These are phyloP conservation scores for Tenualosa thibaudeaui DNA, from an alignment of 2,797 vertebrate genomes.

Conservation along the genomic window DNA sequence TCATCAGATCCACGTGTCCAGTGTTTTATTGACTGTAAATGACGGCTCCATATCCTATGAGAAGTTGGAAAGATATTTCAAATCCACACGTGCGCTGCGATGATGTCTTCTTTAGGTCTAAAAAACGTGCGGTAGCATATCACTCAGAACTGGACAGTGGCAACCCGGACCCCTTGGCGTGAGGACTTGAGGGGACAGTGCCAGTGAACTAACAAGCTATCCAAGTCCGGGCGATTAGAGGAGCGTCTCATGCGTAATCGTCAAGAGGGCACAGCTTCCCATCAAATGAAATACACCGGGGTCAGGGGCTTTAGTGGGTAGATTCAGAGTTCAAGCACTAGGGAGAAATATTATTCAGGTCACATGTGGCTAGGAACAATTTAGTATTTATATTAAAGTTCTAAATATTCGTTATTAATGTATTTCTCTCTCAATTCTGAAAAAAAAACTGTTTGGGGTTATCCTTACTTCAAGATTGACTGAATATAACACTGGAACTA, in stretches of 20 bases:
- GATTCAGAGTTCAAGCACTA: not conserved
- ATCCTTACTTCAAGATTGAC: not conserved
- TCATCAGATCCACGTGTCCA: not conserved
- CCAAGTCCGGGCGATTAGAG: conserved; percentile 62
- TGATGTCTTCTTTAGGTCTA: not conserved
- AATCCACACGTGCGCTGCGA: not conserved
- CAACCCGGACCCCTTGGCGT: not conserved
- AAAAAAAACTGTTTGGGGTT: not conserved
- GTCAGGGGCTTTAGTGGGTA: conserved; percentile 61
- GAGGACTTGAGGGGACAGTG: not conserved
- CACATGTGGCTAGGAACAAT: not conserved
- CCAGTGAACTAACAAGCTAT: not conserved
- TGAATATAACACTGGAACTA: not conserved
- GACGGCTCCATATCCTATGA: not conserved
- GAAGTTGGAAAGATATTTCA: not conserved
- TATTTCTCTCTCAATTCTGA: too few relatives aligned
- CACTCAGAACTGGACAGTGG: not conserved
- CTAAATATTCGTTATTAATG: not conserved
- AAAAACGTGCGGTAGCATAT: too few relatives aligned
- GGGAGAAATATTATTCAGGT: not conserved
- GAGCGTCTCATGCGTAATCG: conserved; percentile 64
- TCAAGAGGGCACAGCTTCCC: conserved; percentile 49
- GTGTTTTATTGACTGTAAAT: not conserved
- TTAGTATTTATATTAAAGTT: not conserved
- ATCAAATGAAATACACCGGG: conserved; percentile 70